These are phyloP conservation scores for Empis stercorea DNA, from an alignment of 2,888 invertebrate genomes.

Conservation along the genomic window DNA sequence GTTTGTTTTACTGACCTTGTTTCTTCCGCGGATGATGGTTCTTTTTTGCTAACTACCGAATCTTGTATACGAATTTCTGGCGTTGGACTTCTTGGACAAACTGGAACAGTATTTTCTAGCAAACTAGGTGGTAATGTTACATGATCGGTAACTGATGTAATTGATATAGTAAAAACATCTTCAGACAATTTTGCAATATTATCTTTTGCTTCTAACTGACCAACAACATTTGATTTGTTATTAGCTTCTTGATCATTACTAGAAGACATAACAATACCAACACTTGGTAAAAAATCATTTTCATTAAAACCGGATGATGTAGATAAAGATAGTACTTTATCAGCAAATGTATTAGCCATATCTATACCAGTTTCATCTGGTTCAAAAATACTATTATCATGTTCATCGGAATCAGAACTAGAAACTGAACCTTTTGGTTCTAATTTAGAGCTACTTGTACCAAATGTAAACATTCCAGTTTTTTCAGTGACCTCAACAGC, in stretches of 20 bases:
- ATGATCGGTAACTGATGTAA: conserved; percentile 34
- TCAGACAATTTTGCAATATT: conserved; percentile 34
- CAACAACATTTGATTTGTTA: conserved; percentile 15
- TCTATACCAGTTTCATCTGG: conserved; percentile 36
- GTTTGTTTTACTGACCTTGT: conserved; percentile 24
- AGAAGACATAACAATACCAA: conserved; percentile 48
- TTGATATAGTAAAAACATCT: conserved; percentile 34
- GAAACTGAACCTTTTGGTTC: conserved; percentile 27
- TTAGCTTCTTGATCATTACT: conserved; percentile 18
- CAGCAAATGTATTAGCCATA: conserved; percentile 15
- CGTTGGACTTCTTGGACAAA: conserved; percentile 38
- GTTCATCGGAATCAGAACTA: conserved; percentile 49
- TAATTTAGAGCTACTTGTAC: conserved; percentile 11
- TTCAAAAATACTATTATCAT: conserved; percentile 48
- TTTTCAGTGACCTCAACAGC: conserved; percentile 22
- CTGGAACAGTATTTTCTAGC: conserved; percentile 29
- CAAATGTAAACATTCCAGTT: conserved; percentile 26
- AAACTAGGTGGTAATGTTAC: conserved; percentile 31
- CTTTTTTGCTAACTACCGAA: conserved; percentile 6
- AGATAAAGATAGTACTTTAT: conserved; percentile 2
- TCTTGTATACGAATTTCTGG: conserved; percentile 41
- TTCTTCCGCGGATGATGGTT: conserved; percentile 37
- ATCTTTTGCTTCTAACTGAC: conserved; percentile 35
- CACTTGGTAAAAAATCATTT: conserved; percentile 48
- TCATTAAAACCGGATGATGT: conserved; percentile 25